phyloP scores from a whole-genome alignment of 2,797 vertebrate species.

The Microtus obscurus region DNA sequence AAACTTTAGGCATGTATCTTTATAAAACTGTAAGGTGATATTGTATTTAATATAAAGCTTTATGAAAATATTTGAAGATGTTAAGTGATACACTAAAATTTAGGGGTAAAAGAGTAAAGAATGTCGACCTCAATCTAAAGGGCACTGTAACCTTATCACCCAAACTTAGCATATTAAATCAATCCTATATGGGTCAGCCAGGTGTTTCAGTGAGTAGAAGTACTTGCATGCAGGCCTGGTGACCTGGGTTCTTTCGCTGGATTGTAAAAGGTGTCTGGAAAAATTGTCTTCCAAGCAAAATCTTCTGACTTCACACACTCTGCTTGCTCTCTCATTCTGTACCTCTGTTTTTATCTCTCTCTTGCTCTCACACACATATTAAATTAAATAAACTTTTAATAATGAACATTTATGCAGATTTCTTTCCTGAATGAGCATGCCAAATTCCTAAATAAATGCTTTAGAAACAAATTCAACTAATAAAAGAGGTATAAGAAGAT shows the following conservation, averaged over 20 bases:
- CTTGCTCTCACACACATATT: neutral
- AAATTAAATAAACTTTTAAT: neutral
- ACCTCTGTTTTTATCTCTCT: neutral
- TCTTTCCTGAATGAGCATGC: neutral
- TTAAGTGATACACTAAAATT: conserved; percentile 18
- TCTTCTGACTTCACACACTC: neutral
- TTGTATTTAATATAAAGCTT: conserved; percentile 35
- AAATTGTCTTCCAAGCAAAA: neutral
- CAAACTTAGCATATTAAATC: neutral
- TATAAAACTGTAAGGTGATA: conserved; percentile 53
- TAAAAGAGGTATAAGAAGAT: neutral
- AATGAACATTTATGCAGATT: neutral
- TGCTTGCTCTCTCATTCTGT: neutral
- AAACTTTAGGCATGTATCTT: conserved; percentile 45
- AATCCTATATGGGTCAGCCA: neutral
- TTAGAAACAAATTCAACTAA: neutral
- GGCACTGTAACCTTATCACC: neutral
- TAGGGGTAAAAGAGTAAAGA: neutral
- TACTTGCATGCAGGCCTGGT: neutral
- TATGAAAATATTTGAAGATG: conserved; percentile 34
- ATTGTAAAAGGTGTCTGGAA: neutral
- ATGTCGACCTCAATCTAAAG: neutral
- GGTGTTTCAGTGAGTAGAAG: neutral
- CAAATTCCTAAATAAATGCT: neutral
- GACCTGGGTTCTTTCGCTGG: neutral